Base-by-base conservation (phyloP, 2,888 invertebrate genomes). In the Eupithecia inturbata region DNA sequence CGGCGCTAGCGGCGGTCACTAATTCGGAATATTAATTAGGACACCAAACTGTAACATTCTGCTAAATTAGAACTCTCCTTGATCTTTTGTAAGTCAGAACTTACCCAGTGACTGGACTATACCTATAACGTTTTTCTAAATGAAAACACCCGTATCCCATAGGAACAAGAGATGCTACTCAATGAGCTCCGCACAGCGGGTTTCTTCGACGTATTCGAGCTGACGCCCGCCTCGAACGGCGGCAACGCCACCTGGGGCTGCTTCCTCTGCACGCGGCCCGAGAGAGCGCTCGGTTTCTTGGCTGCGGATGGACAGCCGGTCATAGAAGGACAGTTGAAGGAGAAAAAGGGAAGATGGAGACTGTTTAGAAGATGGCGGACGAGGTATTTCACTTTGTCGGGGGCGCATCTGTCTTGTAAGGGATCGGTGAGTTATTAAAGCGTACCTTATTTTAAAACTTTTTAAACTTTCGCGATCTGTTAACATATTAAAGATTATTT, bases 151-250 rank as follows among this genome's bases (percentile, higher is more conserved):
- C 10, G 9, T 53, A 10, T n/a, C 28, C 22, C 28, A n/a, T 81
- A 97, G 96, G 98, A 98, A 85, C 98, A 98, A 89, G 98, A 98
- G 86, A 95, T 96, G 83, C 91, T 99, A 66, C 94, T 98, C 62
- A 97, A 97, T 89, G 99, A 99, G 93, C 93, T 99, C 67, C 95
- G 98, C 26, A 96, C 97, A 82, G 96, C 97, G 5, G 97, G 98
- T 0, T 98, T 98, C 93, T 97, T 98, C 91, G 99, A 99, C 92
- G 98, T 98, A 68, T 99, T 99, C 91, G 98, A 98, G 91, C 96
- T 97, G 83, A 95, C 95, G 71, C 90, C 85, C 85, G 94, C 87
- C 76, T 5, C 49, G 1, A 36, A 28, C 33, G 68, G 31, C 10
- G 77, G 70, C 14, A 71, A 86, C 76, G 89, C 89, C 75, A 86